phyloP scores from a whole-genome alignment of 2,113 vertebrate genomes.

The Numida meleagris region DNA sequence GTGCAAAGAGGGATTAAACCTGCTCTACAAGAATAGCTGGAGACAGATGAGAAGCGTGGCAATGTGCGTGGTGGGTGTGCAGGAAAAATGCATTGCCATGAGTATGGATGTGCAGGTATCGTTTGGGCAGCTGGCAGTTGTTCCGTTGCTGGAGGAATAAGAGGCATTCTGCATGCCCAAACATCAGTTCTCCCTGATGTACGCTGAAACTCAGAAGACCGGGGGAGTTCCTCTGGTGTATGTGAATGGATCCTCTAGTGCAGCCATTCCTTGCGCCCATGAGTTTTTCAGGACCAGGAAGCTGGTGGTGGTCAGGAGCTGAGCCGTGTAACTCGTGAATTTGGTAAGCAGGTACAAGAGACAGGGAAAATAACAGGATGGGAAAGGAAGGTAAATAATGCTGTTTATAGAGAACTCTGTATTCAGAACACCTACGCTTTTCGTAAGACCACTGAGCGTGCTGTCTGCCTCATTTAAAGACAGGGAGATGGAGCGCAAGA shows the following conservation, averaged over 20 bases:
- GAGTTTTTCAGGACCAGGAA: neutral
- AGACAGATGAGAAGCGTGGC: neutral
- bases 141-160: accelerated
- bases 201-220: neutral
- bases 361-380: neutral
- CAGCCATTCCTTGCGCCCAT: neutral
- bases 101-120: neutral
- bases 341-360: neutral
- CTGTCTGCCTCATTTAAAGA: neutral
- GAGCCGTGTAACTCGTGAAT: neutral
- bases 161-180: neutral
- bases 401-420: neutral
- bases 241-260: neutral
- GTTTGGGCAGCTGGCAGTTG: accelerated
- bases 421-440: neutral
- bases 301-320: neutral
- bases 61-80: neutral
- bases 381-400: neutral
- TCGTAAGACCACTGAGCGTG: neutral
- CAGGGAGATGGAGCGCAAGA: neutral
- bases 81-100: neutral
- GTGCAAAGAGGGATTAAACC: neutral
- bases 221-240: neutral
- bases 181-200: neutral
- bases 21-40: neutral